These are phyloP conservation scores for Spinus olivaceus DNA, from an alignment of 2,797 vertebrate species.

Conservation along the genomic window DNA sequence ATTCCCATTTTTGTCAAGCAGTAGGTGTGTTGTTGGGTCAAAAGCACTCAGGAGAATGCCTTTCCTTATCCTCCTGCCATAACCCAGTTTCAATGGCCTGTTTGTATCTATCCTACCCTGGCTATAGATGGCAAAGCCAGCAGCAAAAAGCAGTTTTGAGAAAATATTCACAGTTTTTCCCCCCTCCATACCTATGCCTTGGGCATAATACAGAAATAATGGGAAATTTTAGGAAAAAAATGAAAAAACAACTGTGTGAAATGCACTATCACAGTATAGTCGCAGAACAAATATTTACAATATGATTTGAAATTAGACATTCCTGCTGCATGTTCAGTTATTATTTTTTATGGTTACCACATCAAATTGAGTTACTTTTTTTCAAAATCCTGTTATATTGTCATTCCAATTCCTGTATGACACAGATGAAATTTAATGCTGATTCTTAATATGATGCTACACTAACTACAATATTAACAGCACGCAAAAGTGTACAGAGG, in stretches of 20 bases:
- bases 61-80: not conserved
- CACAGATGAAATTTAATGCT: not conserved
- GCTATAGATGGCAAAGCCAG: not conserved
- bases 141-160: not conserved
- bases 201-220: not conserved
- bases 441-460: not conserved
- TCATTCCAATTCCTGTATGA: not conserved
- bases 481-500: not conserved
- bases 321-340: not conserved
- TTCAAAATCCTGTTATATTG: not conserved
- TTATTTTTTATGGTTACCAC: not conserved
- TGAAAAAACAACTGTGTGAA: rapidly evolving
- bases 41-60: not conserved
- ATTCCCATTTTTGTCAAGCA: not conserved
- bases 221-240: not conserved
- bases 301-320: not conserved
- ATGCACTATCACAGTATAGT: not conserved
- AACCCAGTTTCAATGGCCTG: not conserved
- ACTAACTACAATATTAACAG: not conserved
- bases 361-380: not conserved
- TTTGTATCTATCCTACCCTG: not conserved
- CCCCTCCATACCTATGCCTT: not conserved
- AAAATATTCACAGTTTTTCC: not conserved
- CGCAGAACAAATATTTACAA: not conserved
- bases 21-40: not conserved